phyloP scores from a whole-genome alignment of 2,888 invertebrate species.

The Ochlodes sylvanus region DNA sequence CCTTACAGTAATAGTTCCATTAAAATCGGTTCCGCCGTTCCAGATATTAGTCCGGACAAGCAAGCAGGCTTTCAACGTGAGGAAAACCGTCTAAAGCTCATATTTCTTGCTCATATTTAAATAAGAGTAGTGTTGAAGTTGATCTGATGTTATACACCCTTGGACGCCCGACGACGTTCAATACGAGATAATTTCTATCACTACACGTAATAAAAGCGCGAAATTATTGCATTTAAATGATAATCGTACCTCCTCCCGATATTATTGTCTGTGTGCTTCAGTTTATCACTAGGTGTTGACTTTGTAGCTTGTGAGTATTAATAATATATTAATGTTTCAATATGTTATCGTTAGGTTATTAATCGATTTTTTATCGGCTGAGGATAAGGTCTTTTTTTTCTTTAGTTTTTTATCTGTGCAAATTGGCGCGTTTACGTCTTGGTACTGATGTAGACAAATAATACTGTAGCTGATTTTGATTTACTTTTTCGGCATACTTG shows the following conservation, averaged over 20 bases:
- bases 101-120: no score
- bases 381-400: neutral
- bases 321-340: neutral
- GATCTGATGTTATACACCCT: no score
- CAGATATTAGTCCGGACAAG: no score
- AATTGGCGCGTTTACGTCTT: neutral
- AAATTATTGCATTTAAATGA: constrained; percentile 43
- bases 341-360: neutral
- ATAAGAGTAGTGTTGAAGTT: no score
- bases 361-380: constrained; percentile 3
- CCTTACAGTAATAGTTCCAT: no score
- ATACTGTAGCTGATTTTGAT: no score
- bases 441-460: neutral
- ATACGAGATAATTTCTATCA: constrained; percentile 17
- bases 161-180: neutral
- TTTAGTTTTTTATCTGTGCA: neutral
- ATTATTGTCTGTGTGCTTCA: constrained; percentile 46
- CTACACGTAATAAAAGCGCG: constrained; percentile 44
- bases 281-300: constrained; percentile 62
- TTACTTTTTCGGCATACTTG: no score
- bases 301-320: constrained; percentile 49
- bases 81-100: no score
- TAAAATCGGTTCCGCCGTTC: no score
- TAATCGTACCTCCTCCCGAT: constrained; percentile 44
- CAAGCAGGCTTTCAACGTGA: no score